Base-by-base conservation (phyloP, 2,797 vertebrate species). In the Sciurus carolinensis region DNA sequence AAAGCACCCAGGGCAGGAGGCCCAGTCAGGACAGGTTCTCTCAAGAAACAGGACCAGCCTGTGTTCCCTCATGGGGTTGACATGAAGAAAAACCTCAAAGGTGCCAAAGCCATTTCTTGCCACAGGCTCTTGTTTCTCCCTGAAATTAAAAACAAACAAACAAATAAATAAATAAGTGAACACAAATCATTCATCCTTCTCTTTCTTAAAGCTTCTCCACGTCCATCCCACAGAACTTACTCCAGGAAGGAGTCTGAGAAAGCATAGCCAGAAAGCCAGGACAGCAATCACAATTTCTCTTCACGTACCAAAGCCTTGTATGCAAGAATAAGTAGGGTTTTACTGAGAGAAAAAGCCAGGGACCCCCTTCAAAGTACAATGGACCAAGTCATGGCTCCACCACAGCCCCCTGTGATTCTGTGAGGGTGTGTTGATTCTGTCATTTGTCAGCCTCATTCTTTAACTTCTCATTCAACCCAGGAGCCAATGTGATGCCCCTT, bases 321-420 rank as follows among this genome's bases (percentile, higher is more conserved):
- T 14, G 36, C 5, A 54, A 28, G 30, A 64, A 42, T 3, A 66
- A 62, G 4, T 17, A 3, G 69, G 62, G 17, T 54, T 75, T 57
- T 30, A 6, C 57, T 14, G 20, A 50, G 20, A 3, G 44, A 57
- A 28, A 57, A 71, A 28, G 10, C 1, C 28, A 86, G 39, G 5
- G 50, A 67, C 20, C 5, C 42, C 17, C 54, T 8, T 20, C 17
- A 67, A 81, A 44, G 33, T 18, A 15, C 71, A 6, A 2, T 1
- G 62, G 11, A 18, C 44, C 26, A 10, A 52, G 42, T 0, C 14
- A 54, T 22, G 5, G 20, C 15, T 11, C 47, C 7, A 12, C 44
- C 5, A 5, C 0, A 26, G 87, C 54, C 3, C 24, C 36, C 77
- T 1, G 1, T 5, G 71, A 26, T 39, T 1, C n/a, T 1, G 24